These are phyloP conservation scores for Ambastaia sidthimunki DNA, from an alignment of 2,797 vertebrate genomes.

Conservation along the genomic window DNA sequence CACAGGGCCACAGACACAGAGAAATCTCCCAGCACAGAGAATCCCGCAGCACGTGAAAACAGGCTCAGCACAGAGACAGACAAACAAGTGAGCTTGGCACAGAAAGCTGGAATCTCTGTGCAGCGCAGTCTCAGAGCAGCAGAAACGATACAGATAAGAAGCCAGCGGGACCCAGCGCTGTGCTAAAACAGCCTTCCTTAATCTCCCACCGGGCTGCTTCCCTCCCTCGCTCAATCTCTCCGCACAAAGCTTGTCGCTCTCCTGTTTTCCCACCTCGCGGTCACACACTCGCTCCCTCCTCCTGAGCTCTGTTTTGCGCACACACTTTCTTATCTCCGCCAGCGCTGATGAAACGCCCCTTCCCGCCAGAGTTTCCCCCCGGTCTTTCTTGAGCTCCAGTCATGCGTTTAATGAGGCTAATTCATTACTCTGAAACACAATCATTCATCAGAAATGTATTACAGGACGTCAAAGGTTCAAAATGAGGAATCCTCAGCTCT, in stretches of 20 bases:
- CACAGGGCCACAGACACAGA: not conserved
- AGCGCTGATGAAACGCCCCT: slow-evolving; percentile 37
- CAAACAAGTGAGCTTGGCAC: slow-evolving; percentile 12
- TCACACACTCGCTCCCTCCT: slow-evolving; percentile 33
- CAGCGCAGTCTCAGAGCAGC: slow-evolving; percentile 51
- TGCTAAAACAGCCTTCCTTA: slow-evolving; percentile 58
- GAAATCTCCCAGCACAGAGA: not conserved
- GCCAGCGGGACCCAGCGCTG: slow-evolving; percentile 49
- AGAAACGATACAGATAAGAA: slow-evolving; percentile 51
- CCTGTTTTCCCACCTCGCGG: slow-evolving; percentile 40
- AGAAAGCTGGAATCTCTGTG: slow-evolving; percentile 36
- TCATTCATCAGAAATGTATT: slow-evolving; percentile 62
- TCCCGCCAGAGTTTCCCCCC: slow-evolving; percentile 42
- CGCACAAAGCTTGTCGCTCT: slow-evolving; percentile 43
- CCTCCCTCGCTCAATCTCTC: slow-evolving; percentile 37
- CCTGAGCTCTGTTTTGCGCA: slow-evolving; percentile 6
- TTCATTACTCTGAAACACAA: slow-evolving; percentile 59
- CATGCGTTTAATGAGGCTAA: slow-evolving; percentile 62
- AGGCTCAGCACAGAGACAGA: not conserved
- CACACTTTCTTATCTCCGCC: slow-evolving; percentile 42
- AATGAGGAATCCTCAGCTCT: slow-evolving; percentile 36
- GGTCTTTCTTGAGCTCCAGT: slow-evolving; percentile 57
- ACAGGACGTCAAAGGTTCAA: slow-evolving; percentile 46
- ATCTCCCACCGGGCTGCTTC: slow-evolving; percentile 54
- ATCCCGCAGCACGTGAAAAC: too few species aligned